Conservation (phyloP, 1,140 invertebrate species). For the Pachypeltis micranthus region DNA sequence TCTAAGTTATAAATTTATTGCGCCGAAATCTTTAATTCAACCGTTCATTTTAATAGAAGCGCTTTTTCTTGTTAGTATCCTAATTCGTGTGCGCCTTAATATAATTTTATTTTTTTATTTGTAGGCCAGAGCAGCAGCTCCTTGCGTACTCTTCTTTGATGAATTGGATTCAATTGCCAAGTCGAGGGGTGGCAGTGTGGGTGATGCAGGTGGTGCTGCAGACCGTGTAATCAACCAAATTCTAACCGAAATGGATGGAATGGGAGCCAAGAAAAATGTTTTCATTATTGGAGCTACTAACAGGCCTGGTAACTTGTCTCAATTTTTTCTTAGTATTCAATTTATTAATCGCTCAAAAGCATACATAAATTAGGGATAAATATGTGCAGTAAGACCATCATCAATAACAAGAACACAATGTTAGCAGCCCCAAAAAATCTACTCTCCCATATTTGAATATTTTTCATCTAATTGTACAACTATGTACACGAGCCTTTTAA, state of each 20-base stretch:
- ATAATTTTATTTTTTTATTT: no score
- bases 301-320: slow-evolving; percentile 40
- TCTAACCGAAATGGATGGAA: slow-evolving; percentile 99
- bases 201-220: slow-evolving; percentile 96
- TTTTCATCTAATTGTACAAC: no score
- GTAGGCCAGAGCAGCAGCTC: slow-evolving; percentile 95
- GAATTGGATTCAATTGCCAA: slow-evolving; percentile 99
- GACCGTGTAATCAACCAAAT: slow-evolving; percentile 99
- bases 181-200: slow-evolving; percentile 89
- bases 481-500: no score
- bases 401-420: no score
- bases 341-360: not conserved
- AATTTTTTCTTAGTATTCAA: not conserved
- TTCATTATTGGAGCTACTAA: slow-evolving; percentile 99
- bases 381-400: no score
- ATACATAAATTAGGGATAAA: no score
- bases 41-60: no score
- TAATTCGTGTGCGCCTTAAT: no score
- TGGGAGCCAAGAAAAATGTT: slow-evolving; percentile 99
- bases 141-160: slow-evolving; percentile 99
- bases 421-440: no score
- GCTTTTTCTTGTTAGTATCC: no score
- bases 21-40: no score
- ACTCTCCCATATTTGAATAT: no score
- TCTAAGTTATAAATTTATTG: slow-evolving; percentile 23